Evolutionary conservation across 2,113 vertebrate genomes (phyloP).

Genomic region (Urocolius indicus): DNA sequence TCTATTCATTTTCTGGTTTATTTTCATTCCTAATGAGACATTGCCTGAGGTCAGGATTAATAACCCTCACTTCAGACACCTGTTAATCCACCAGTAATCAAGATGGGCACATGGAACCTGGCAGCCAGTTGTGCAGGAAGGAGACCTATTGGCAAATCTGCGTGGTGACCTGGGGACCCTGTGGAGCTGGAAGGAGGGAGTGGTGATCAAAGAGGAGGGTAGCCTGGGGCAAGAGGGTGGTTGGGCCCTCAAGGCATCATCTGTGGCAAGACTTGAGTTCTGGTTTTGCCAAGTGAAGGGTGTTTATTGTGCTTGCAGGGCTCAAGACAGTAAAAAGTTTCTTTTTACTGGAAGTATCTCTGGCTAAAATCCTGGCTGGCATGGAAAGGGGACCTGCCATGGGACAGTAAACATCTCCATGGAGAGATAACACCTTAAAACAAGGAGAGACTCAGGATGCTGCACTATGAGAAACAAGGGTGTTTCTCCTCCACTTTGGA

Average conservation of each 20-base stretch:
- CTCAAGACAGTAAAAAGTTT: background rate
- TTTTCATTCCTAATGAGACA: conserved; percentile 6
- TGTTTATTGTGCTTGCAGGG: background rate
- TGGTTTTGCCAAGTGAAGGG: background rate
- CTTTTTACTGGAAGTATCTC: background rate
- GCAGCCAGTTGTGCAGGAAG: background rate
- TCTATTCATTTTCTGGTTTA: background rate
- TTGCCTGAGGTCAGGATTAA: background rate
- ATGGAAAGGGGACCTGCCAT: background rate
- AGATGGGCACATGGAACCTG: fast-evolving
- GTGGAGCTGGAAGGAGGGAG: background rate
- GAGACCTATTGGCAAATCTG: background rate
- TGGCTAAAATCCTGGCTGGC: background rate
- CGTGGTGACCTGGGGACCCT: background rate
- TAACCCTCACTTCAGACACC: background rate
- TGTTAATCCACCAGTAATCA: background rate
- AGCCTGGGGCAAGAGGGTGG: background rate
- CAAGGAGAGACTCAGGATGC: background rate
- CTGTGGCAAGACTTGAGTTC: background rate
- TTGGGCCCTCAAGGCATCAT: background rate
- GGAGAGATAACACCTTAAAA: background rate
- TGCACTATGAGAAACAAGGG: background rate
- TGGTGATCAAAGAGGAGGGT: background rate
- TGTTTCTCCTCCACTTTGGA: background rate
- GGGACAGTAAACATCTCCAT: background rate